Base-by-base conservation (phyloP, 1,140 invertebrate species). In the Colletes gigas region DNA sequence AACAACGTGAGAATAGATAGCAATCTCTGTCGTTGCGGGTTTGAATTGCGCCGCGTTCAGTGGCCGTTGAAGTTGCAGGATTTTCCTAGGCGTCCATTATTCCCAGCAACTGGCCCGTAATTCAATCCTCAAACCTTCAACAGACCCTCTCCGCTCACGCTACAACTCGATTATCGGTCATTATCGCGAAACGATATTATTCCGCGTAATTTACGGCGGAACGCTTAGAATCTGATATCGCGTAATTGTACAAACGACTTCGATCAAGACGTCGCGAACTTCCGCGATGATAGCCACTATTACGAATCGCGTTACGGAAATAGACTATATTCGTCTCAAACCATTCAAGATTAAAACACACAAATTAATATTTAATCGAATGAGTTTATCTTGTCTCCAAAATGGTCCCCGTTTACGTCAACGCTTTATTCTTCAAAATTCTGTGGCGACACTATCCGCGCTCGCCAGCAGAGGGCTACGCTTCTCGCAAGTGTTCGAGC, bases 121-220 rank as follows among this genome's bases (percentile, higher is more conserved):
- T 86, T 83, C 83, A 83, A 87, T 86, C 73, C 65, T 77, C 60
- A 30, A 17, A 14, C 67, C 3, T n/a, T 2, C 7, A 30, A 30
- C 30, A 30, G 30, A 30, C 5, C 17, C n/a, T 14, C 60, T 41
- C 30, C 3, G 30, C 47, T 83, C 82, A 86, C 59, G 69, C 78
- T 78, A 69, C 62, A 87, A 87, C 75, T 82, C 72, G 84, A 87
- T 86, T 86, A 87, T 87, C 85, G 79, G 66, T 73, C 82, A 87
- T 87, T 87, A 87, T 87, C 82, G 77, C 84, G 76, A 84, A 67
- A 87, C 72, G 84, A 87, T 86, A 87, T 87, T 86, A 84, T 87
- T 83, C 74, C 71, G 78, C 59, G 77, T 86, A 87, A 87, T 86
- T 83, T 87, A 83, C 65, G 63, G 66, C 21, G 74, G 17, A 54